Conservation (phyloP, 2,888 invertebrate genomes). For the Nomada fabriciana region DNA sequence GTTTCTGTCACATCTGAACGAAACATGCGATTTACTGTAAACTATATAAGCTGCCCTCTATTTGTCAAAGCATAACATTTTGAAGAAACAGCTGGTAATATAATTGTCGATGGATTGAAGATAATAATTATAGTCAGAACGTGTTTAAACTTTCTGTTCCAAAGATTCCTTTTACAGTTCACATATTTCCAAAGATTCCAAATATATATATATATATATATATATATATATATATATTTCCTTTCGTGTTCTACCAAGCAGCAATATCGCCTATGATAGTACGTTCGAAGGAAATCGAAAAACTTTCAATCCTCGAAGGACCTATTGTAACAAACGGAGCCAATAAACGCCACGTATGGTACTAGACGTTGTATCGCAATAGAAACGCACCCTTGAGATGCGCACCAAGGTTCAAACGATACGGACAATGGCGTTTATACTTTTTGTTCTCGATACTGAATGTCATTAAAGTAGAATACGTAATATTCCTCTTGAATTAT, state of each 20-base stretch:
- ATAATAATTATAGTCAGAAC: neutral
- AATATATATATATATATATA: conserved; percentile 55
- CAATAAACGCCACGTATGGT: conserved; percentile 62
- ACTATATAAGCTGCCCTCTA: no score
- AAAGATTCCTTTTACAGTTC: conserved; percentile 30
- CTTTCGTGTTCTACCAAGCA: conserved; percentile 29
- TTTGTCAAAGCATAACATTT: no score
- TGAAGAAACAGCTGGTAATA: neutral
- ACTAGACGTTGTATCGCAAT: conserved; percentile 58
- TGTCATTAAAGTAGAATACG: conserved; percentile 12
- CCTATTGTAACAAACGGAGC: conserved; percentile 67
- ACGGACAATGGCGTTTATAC: neutral
- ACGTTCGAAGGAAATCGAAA: conserved; percentile 67
- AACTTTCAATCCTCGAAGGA: conserved; percentile 70
- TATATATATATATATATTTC: conserved; percentile 28
- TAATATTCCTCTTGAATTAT: neutral
- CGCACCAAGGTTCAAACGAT: conserved; percentile 32
- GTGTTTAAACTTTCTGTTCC: conserved; percentile 26
- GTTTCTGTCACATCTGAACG: no score
- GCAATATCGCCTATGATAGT: conserved; percentile 62
- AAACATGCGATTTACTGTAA: no score
- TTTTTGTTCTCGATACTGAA: conserved; percentile 7
- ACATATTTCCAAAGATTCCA: conserved; percentile 38
- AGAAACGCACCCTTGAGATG: conserved; percentile 63
- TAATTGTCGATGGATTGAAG: neutral